Percentiles rank a stretch among this genome's conserved stretches.
Evolutionary conservation across 2,113 vertebrate species (phyloP).

Genomic region (Pseudonaja textilis): DNA sequence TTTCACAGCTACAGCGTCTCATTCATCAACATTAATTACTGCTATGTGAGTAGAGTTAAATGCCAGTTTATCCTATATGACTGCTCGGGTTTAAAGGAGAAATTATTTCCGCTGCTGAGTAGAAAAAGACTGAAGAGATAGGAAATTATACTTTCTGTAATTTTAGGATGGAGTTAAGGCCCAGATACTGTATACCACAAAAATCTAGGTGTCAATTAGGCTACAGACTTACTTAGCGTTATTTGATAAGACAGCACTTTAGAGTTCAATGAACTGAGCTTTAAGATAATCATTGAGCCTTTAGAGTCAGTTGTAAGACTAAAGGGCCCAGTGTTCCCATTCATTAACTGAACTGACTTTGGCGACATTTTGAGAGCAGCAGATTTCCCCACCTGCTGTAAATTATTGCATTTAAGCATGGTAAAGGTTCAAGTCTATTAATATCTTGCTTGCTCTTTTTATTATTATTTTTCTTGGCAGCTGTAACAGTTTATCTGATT

Average conservation of each 20-base stretch:
- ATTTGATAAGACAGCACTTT: neutral
- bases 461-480: neutral
- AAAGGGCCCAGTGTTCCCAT: neutral
- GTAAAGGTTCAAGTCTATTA: neutral
- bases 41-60: neutral
- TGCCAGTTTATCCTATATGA: neutral
- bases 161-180: neutral
- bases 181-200: neutral
- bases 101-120: neutral
- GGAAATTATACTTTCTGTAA: neutral
- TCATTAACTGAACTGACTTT: neutral
- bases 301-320: neutral
- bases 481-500: neutral
- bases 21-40: conserved; percentile 14
- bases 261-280: neutral
- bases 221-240: neutral
- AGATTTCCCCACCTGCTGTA: neutral
- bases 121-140: neutral
- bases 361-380: neutral
- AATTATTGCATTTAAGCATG: neutral
- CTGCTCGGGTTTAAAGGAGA: neutral
- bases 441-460: neutral
- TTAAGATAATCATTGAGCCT: neutral
- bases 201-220: neutral
- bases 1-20: neutral